Evolutionary conservation across 2,888 invertebrate genomes (phyloP).

Genomic region (Sinohyriopsis cumingii): DNA sequence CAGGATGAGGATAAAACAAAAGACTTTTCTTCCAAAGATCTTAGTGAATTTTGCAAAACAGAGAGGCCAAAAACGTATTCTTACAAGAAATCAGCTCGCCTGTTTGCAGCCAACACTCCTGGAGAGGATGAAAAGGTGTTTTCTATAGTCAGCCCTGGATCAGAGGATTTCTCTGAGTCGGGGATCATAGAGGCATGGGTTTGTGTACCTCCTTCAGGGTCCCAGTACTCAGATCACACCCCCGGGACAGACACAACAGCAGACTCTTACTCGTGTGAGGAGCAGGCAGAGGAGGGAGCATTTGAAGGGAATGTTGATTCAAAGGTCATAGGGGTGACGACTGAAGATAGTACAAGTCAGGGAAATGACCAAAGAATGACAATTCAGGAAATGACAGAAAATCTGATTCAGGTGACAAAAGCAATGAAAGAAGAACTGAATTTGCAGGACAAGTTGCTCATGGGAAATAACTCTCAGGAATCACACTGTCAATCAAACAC

Average conservation of each 20-base stretch:
- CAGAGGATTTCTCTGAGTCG: slow-evolving; percentile 31
- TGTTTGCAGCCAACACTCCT: slow-evolving; percentile 46
- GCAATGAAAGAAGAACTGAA: slow-evolving; percentile 37
- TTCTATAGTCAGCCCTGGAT: slow-evolving; percentile 36
- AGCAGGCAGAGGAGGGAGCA: slow-evolving; percentile 35
- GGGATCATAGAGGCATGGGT: slow-evolving; percentile 41
- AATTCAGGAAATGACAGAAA: slow-evolving; percentile 56
- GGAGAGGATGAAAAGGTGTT: slow-evolving; percentile 46
- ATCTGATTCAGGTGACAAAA: slow-evolving; percentile 51
- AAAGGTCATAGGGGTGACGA: slow-evolving; percentile 21
- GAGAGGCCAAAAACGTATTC: slow-evolving; percentile 2
- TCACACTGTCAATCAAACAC: neutral
- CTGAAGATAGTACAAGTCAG: slow-evolving; percentile 15
- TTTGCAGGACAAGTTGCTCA: slow-evolving; percentile 1
- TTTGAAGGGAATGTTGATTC: slow-evolving; percentile 33
- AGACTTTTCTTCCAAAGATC: slow-evolving; percentile 62
- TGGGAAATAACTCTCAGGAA: neutral
- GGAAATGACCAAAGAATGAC: slow-evolving; percentile 33
- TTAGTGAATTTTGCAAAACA: slow-evolving; percentile 37
- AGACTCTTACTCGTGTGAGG: slow-evolving; percentile 36
- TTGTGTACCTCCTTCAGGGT: slow-evolving; percentile 24
- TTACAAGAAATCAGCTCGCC: slow-evolving; percentile 14
- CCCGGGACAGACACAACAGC: slow-evolving; percentile 38
- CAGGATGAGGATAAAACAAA: slow-evolving; percentile 65
- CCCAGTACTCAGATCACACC: slow-evolving; percentile 13